A percentile compares a stretch with the other conserved stretches of the same genome.
phyloP scores from a whole-genome alignment of 2,797 vertebrate genomes.

The Fistularia commersonii region DNA sequence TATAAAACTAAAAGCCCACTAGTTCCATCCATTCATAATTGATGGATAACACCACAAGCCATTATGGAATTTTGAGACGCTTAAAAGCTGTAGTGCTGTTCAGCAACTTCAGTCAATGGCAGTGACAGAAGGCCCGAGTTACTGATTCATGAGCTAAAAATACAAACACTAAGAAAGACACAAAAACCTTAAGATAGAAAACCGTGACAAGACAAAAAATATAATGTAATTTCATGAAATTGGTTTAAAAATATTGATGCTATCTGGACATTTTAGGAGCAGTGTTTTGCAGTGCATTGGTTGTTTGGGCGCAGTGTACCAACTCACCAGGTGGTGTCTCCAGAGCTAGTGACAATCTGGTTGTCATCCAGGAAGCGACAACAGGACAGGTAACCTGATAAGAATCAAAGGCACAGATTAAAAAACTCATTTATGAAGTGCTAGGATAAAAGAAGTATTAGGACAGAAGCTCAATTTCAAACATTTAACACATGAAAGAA shows the following conservation, averaged over 20 bases:
- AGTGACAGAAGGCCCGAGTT: too few species aligned
- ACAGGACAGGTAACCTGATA: slow-evolving; percentile 94
- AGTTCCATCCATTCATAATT: too few species aligned
- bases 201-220: too few species aligned
- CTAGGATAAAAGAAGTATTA: too few species aligned
- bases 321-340: slow-evolving; percentile 96
- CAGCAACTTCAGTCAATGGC: too few species aligned
- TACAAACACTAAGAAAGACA: too few species aligned
- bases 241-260: neutral
- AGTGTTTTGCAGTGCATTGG: neutral
- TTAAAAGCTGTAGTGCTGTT: too few species aligned
- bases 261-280: neutral
- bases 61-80: too few species aligned
- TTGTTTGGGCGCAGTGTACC: slow-evolving; percentile 28
- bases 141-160: too few species aligned
- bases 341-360: slow-evolving; percentile 97
- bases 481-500: slow-evolving; percentile 4
- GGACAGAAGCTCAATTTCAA: neutral
- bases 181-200: too few species aligned
- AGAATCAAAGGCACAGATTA: slow-evolving; percentile 25
- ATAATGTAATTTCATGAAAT: neutral
- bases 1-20: too few species aligned
- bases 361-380: slow-evolving; percentile 98
- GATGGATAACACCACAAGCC: too few species aligned
- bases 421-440: neutral